Conservation (phyloP, 2,113 vertebrate species). For the Dryoscopus gambensis region DNA sequence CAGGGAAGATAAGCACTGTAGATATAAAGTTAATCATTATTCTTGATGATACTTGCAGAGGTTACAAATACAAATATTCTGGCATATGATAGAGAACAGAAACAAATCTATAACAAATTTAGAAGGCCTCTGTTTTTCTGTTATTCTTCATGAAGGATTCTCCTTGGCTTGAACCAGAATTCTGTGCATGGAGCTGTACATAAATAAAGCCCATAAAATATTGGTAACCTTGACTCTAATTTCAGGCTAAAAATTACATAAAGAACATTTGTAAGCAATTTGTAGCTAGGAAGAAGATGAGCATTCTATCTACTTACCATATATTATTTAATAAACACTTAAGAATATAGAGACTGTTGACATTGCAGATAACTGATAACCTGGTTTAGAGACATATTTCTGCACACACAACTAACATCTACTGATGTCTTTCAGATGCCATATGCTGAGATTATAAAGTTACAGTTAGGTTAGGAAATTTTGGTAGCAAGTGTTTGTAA, state of each 20-base stretch:
- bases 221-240: background rate
- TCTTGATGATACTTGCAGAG: background rate
- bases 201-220: background rate
- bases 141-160: background rate
- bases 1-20: background rate
- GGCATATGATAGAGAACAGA: background rate
- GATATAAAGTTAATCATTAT: conserved; percentile 17
- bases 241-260: background rate
- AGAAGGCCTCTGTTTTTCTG: background rate
- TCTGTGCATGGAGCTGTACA: background rate
- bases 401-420: background rate
- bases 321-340: background rate
- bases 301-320: background rate
- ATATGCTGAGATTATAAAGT: background rate
- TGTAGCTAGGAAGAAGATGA: background rate
- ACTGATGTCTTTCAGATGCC: background rate
- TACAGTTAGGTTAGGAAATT: background rate
- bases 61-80: background rate
- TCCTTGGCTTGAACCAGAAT: background rate
- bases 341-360: background rate
- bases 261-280: background rate
- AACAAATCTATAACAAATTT: background rate
- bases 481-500: background rate
- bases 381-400: background rate
- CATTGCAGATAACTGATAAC: background rate